A percentile compares a stretch with the other conserved stretches of the same genome.
Evolutionary conservation across 2,113 vertebrate genomes (phyloP).

Genomic region (Stercorarius parasiticus): DNA sequence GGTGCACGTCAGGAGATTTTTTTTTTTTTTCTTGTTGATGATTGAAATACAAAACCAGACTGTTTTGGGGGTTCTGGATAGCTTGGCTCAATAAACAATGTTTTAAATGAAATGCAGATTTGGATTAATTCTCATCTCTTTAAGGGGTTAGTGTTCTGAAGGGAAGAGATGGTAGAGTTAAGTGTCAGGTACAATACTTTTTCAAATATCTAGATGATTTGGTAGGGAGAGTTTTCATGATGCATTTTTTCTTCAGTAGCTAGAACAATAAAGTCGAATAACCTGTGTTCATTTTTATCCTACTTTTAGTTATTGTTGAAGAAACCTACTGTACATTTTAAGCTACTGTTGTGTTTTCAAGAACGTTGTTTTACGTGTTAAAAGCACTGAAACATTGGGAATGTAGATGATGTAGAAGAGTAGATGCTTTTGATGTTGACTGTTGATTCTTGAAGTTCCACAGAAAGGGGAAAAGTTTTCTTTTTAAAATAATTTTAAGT

Average conservation of each 20-base stretch:
- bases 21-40: not conserved
- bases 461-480: not conserved
- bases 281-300: not conserved
- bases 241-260: rapidly evolving
- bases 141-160: not conserved
- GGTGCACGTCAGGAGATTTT: not conserved
- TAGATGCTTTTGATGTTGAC: not conserved
- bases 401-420: too few relatives aligned
- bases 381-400: not conserved
- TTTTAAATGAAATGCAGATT: not conserved
- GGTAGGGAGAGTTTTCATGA: not conserved
- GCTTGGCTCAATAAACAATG: not conserved
- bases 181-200: not conserved
- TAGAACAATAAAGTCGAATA: not conserved
- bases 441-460: not conserved
- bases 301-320: not conserved
- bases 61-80: not conserved
- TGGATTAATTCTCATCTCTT: not conserved
- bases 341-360: not conserved
- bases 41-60: not conserved
- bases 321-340: rapidly evolving
- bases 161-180: not conserved
- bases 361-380: not conserved
- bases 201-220: not conserved
- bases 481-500: not conserved